Conservation (phyloP, 2,113 vertebrate species). For the Phalacrocorax carbo region DNA sequence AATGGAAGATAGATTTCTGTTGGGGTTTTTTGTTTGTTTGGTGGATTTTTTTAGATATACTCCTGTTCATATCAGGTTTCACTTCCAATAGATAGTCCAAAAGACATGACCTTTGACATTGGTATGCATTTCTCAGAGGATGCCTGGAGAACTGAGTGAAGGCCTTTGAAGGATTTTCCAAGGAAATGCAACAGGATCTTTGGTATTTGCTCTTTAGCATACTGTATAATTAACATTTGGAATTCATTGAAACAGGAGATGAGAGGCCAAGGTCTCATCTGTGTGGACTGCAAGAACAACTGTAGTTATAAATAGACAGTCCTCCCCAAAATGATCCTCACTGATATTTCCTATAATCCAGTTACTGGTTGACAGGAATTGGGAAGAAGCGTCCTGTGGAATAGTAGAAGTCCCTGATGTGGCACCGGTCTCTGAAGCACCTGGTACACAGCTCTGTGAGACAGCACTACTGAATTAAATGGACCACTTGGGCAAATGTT, state of each 20-base stretch:
- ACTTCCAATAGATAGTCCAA: background rate
- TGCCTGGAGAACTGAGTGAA: background rate
- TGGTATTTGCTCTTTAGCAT: background rate
- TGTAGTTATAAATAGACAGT: background rate
- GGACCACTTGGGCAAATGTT: background rate
- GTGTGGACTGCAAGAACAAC: background rate
- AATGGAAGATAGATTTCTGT: background rate
- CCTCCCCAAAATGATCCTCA: background rate
- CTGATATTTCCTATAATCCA: background rate
- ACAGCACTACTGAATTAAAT: background rate
- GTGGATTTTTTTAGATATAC: background rate
- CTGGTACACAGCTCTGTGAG: background rate
- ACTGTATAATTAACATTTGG: background rate
- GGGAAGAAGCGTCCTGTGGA: fast-evolving
- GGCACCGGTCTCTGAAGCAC: background rate
- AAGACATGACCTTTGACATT: background rate
- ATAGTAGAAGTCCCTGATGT: background rate
- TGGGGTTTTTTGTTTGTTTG: background rate
- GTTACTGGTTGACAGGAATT: background rate
- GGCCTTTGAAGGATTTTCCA: background rate
- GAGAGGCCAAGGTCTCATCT: background rate
- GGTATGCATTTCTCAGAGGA: background rate
- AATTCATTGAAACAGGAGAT: background rate
- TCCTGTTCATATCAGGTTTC: background rate
- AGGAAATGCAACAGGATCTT: background rate